These are phyloP conservation scores for Podilymbus podiceps DNA, from an alignment of 2,113 vertebrate species.

Conservation along the genomic window DNA sequence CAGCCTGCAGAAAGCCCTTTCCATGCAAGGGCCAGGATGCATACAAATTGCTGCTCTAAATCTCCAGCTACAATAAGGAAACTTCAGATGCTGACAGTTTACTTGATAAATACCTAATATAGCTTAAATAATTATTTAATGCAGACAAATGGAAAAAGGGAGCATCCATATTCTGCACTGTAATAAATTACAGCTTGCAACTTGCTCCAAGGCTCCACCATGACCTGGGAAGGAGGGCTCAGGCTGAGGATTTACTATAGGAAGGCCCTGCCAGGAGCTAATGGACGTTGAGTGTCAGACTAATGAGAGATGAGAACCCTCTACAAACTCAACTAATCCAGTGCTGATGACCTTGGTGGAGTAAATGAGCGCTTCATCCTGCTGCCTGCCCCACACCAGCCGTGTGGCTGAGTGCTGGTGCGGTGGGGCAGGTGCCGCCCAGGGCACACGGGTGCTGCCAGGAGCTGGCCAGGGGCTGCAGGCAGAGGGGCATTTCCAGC, in stretches of 20 bases:
- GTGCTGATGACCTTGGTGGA: not conserved
- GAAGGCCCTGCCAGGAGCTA: not conserved
- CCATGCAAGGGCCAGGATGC: not conserved
- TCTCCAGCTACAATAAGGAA: slow-evolving; percentile 65
- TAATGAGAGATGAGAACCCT: not conserved
- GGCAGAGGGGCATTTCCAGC: not conserved
- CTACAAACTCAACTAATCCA: not conserved
- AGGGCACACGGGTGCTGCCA: not conserved
- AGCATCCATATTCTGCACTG: not conserved
- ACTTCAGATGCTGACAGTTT: slow-evolving; percentile 61
- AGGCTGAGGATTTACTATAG: not conserved
- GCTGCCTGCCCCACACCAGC: rapidly evolving
- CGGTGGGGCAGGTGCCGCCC: not conserved
- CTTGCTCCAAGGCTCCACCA: not conserved
- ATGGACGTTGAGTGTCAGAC: not conserved
- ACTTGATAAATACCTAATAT: slow-evolving; percentile 71
- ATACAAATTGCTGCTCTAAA: slow-evolving; percentile 61
- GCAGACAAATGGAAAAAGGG: slow-evolving; percentile 53
- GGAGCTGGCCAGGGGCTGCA: not conserved
- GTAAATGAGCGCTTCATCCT: not conserved
- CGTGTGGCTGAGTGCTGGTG: not conserved
- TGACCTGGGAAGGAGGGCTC: not conserved
- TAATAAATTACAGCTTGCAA: slow-evolving; percentile 13
- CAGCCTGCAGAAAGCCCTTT: slow-evolving; percentile 49
- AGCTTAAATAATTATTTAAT: slow-evolving; percentile 74